phyloP scores from a whole-genome alignment of 2,888 invertebrate genomes.

The Sminthurides aquaticus region DNA sequence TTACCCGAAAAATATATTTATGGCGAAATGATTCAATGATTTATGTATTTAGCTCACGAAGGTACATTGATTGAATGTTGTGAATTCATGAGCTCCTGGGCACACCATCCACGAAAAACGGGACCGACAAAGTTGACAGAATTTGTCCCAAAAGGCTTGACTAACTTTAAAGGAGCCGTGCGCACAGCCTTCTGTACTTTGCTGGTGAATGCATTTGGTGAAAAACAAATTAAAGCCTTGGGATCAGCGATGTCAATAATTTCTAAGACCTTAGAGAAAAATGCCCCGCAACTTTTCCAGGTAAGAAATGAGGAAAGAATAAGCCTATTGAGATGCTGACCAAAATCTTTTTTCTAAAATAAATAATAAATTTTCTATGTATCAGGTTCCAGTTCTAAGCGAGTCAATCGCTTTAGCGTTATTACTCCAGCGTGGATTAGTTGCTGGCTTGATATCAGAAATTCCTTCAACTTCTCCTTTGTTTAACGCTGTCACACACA shows the following conservation, averaged over 20 bases:
- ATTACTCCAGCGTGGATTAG: conserved; percentile 8
- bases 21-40: no score
- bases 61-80: conserved; percentile 74
- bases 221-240: not conserved
- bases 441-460: conserved; percentile 1
- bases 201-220: conserved; percentile 20
- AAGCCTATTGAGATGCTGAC: no score
- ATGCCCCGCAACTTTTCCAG: conserved; percentile 17
- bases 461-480: conserved; percentile 18
- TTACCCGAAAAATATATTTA: no score
- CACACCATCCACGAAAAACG: conserved; percentile 57
- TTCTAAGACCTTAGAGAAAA: conserved; percentile 18
- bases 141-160: conserved; percentile 35
- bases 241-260: conserved; percentile 1
- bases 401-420: conserved; percentile 24
- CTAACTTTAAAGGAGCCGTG: conserved; percentile 26
- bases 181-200: conserved; percentile 26
- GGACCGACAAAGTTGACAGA: conserved; percentile 50
- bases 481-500: conserved; percentile 26
- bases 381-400: conserved; percentile 22
- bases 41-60: conserved; percentile 64
- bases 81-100: conserved; percentile 75
- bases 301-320: no score
- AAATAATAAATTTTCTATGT: no score
- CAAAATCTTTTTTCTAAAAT: no score